Conservation (phyloP, 2,113 vertebrate genomes). For the Anser cygnoides region DNA sequence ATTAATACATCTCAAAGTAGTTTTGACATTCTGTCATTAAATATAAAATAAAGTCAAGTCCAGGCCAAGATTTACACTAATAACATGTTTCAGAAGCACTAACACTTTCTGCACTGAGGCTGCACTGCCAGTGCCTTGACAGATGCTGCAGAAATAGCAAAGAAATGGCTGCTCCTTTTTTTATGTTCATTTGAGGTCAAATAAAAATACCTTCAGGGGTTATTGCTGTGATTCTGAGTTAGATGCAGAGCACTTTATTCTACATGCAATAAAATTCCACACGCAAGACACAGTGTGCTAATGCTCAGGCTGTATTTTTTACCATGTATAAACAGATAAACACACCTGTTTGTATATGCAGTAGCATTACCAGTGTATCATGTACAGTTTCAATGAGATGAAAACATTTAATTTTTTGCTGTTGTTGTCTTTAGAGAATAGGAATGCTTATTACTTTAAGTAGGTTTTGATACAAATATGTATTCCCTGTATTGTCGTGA, state of each 20-base stretch:
- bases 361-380: not conserved
- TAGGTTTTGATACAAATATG: not conserved
- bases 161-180: constrained; percentile 1
- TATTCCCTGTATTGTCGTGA: constrained; percentile 22
- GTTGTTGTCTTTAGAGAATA: not conserved
- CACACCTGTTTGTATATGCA: not conserved
- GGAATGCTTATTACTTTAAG: not conserved
- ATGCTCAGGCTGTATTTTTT: not conserved
- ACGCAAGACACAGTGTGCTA: not conserved
- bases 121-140: not conserved
- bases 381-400: not conserved
- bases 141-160: not conserved
- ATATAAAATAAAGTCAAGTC: constrained; percentile 30
- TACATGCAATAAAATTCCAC: not conserved
- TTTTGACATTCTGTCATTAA: constrained; percentile 13
- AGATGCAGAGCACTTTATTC: not conserved
- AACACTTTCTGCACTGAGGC: not conserved
- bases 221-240: not conserved
- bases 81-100: constrained; percentile 4
- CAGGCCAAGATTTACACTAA: constrained; percentile 8
- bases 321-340: not conserved
- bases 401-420: not conserved
- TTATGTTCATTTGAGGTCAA: constrained; percentile 4
- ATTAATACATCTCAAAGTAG: constrained; percentile 14
- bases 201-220: not conserved